Evolutionary conservation across 2,888 invertebrate genomes (phyloP), one percentile per base, ranked within the genome.

Genomic region (Melolontha melolontha): DNA sequence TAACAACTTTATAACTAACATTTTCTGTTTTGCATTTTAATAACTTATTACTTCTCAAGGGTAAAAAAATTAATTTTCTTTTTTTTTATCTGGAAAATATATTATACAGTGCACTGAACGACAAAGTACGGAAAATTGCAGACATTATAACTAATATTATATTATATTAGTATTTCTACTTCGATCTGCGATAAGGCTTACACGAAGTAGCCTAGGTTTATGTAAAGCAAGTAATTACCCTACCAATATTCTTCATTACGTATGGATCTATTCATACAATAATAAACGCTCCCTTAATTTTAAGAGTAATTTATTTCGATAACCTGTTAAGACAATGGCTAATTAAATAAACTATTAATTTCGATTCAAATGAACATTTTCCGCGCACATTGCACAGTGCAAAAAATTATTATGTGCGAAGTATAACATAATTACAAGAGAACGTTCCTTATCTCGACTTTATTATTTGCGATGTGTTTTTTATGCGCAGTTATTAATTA

Each of bases 311-410:
- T 66, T 57, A 6, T 16, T 27, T 29, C 47, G 22, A 57, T 66
- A 34, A 12, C 11, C 29, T 17, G 17, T 49, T 55, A 49, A 42
- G 10, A 12, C 34, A 59, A 34, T 27, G 22, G 8, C 17, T 64
- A 66, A 57, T 59, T 66, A 66, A 49, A 66, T 54, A 49, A 65
- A 68, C 49, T 68, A 55, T 50, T 50, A 62, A 64, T 64, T 57
- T 65, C 62, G n/a, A 11, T 47, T 7, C 27, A 5, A n/a, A 55
- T 11, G 47, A 11, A 1, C 1, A 27, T 41, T 42, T 14, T 16
- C 11, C 17, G 40, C 40, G 2, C 10, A 41, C 22, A n/a, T 11
- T n/a, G 42, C 11, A n/a, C 22, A 17, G n/a, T 22, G 5, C 12
- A 1, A n/a, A 2, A n/a, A 57, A 12, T 42, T 57, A 42, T 42